Percentiles rank a stretch among this genome's conserved stretches.
phyloP scores from a whole-genome alignment of 2,113 vertebrate species.

The Theropithecus gelada region DNA sequence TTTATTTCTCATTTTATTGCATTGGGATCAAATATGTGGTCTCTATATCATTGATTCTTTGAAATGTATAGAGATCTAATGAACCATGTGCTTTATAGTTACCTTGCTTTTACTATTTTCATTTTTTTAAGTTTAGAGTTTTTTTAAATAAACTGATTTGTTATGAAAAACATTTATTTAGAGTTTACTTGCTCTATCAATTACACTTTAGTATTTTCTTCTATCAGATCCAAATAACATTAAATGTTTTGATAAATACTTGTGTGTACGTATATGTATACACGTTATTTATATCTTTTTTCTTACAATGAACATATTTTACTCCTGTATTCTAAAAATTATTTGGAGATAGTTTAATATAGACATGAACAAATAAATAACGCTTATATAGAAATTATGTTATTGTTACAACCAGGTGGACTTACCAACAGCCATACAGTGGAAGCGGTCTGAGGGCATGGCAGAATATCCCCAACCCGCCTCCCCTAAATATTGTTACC shows the following conservation, averaged over 20 bases:
- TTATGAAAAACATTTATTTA: not conserved
- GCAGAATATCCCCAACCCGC: not conserved
- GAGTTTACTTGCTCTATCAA: not conserved
- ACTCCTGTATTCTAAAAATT: not conserved
- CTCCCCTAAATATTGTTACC: not conserved
- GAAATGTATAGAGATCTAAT: not conserved
- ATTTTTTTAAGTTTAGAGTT: not conserved
- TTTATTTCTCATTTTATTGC: not conserved
- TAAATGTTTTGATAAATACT: not conserved
- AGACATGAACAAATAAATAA: not conserved
- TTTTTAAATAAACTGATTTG: not conserved
- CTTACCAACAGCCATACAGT: not conserved
- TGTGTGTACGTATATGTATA: not conserved
- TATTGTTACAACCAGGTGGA: not conserved
- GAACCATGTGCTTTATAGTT: not conserved
- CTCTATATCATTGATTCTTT: not conserved
- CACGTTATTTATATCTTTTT: not conserved
- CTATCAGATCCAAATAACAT: conserved; percentile 36
- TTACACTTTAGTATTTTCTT: conserved; percentile 16
- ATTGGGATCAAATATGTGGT: not conserved
- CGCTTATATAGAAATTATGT: not conserved
- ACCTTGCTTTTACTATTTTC: not conserved
- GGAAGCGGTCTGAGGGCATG: not conserved
- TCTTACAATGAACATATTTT: not conserved
- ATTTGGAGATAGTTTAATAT: not conserved